Evolutionary conservation across 2,113 vertebrate species (phyloP), one percentile per base, ranked within the genome.

Genomic region (Plectropomus leopardus): DNA sequence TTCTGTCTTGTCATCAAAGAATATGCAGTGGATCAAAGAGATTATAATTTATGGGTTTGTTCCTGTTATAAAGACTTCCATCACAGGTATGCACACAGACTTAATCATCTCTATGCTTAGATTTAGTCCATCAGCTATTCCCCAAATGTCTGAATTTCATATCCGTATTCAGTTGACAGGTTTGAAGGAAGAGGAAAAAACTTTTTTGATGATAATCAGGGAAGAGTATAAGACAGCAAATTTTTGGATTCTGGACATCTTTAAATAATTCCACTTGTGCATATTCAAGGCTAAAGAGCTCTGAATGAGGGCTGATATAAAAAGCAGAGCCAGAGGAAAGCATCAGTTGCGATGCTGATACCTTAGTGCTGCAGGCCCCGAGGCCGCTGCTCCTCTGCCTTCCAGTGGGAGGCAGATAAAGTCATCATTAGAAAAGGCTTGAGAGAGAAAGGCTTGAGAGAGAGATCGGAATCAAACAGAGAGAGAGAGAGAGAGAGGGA

Each of bases 231-330:
- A 65, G 75, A 83, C 72, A 88, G 83, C 66, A 80, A 57, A 50
- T 63, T 81, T 76, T 40, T 0, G 30, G 76, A 82, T 76, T 78
- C 74, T 87, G 86, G 86, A 85, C 76, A 78, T 71, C n/a, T 69
- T 82, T 90, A 89, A 93, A 92, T 93, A 82, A 93, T 94, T 94
- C 88, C 77, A 82, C 87, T 92, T 93, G 86, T 89, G 76, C 84
- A 90, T 92, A 90, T 86, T 92, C 84, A 84, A 89, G 78, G 77
- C 84, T 92, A 91, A 92, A 90, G 59, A 87, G 63, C 48, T 66
- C 26, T 82, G 85, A 93, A 92, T 74, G 72, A 90, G 81, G 57
- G 54, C 75, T 72, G 73, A 88, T 85, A 64, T 87, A 71, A 86
- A 88, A 87, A 88, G 72, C 60, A 59, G 80, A 16, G 83, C 24